phyloP scores from a whole-genome alignment of 2,797 vertebrate species.

The Geotria australis region DNA sequence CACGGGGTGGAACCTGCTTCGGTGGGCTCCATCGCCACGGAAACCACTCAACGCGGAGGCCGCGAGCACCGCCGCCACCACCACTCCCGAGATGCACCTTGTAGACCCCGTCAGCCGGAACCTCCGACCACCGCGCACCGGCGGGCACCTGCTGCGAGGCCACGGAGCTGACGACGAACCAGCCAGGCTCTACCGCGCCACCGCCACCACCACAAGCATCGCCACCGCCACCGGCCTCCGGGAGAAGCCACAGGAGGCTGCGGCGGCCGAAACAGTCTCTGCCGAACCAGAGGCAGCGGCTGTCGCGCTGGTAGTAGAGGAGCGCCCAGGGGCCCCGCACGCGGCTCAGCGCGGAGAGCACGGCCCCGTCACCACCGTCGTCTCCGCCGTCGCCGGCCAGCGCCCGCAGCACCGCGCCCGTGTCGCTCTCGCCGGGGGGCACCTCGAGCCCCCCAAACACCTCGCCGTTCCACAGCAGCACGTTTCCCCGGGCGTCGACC shows the following conservation, averaged over 20 bases:
- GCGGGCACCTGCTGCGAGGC: neutral
- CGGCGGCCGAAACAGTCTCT: slow-evolving; percentile 70
- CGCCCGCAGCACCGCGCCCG: slow-evolving; percentile 18
- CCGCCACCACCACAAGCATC: slow-evolving; percentile 14
- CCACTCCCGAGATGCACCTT: slow-evolving; percentile 25
- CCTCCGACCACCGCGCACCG: slow-evolving; percentile 26
- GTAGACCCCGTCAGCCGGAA: slow-evolving; percentile 50
- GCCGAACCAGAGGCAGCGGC: slow-evolving; percentile 56
- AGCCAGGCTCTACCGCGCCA: too few relatives aligned
- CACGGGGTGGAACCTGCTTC: neutral
- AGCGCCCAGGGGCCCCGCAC: slow-evolving; percentile 55
- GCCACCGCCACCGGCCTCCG: slow-evolving; percentile 13
- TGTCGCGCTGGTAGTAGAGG: slow-evolving; percentile 40
- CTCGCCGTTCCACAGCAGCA: slow-evolving; percentile 84
- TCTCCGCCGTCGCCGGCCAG: slow-evolving; percentile 18
- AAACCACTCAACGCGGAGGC: neutral
- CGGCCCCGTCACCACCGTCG: slow-evolving; percentile 15
- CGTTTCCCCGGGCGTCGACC: slow-evolving; percentile 22
- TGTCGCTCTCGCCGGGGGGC: slow-evolving; percentile 30
- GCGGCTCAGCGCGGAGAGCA: slow-evolving; percentile 24
- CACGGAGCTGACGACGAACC: neutral
- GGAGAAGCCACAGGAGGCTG: slow-evolving; percentile 56
- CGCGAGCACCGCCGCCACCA: slow-evolving; percentile 1
- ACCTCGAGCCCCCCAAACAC: slow-evolving; percentile 38
- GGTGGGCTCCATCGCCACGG: neutral